Base-by-base conservation (phyloP, 2,113 vertebrate species). In the Ancistrus triradiatus region DNA sequence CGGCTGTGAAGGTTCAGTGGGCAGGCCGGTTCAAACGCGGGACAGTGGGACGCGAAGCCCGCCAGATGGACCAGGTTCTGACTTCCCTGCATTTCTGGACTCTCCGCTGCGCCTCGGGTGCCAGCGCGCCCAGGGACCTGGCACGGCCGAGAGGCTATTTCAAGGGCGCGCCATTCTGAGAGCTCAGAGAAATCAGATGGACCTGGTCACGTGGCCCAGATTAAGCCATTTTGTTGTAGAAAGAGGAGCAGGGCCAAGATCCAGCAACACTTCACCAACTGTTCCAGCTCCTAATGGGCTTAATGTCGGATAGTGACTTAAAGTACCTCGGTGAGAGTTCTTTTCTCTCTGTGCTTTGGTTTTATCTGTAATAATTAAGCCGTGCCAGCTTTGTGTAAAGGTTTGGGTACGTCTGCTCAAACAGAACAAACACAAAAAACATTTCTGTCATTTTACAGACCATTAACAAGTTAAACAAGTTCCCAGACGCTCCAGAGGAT, bases 51-150 rank as follows among this genome's bases (percentile, higher is more conserved):
- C 57, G 10, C 31, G 44, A 15, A 27, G 51, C 25, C 43, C 31
- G 58, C 56, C 76, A 78, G 76, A 75, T 75, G 76, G 76, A 74
- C 28, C 66, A 61, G 63, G 68, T 75, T 75, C 69, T 75, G 73
- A 66, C 38, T 8, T 57, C 63, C 44, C 58, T 46, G 53, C 50
- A 70, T 57, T 68, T 66, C 59, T 76, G 74, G 74, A 72, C 52
- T 18, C 13, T 53, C 50, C 38, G 10, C 35, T 47, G 40, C 56
- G 33, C 56, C 42, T 49, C 11, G 35, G 27, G 61, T 67, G 59
- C 73, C 69, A 68, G 38, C 49, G 17, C 52, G 15, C 18, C 53
- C 15, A 22, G 68, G 58, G 57, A 28, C 59, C 73, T 74, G 73
- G 73, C 73, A 74, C 18, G 44, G 42, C n/a, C 33, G 6, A 18